Percentiles rank a stretch among this genome's conserved stretches.
Evolutionary conservation across 2,888 invertebrate species (phyloP).

Genomic region (Heliconius cydno): DNA sequence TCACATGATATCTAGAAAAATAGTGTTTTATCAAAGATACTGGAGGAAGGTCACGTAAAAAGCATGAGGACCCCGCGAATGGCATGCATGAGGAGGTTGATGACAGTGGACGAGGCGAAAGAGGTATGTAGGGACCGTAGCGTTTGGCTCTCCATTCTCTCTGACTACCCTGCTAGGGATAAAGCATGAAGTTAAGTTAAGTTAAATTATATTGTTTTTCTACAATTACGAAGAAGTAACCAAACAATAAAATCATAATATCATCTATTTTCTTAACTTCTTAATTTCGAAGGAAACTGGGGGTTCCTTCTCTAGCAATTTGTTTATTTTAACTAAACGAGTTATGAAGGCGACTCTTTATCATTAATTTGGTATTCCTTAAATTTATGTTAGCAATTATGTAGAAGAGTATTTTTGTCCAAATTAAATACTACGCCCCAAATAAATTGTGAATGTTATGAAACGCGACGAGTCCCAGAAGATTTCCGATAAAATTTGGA

Average conservation of each 20-base stretch:
- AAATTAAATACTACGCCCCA: conserved; percentile 8
- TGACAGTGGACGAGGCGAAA: too few species aligned
- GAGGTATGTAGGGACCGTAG: too few species aligned
- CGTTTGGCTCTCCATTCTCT: too few species aligned
- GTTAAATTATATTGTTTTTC: too few species aligned
- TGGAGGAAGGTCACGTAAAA: too few species aligned
- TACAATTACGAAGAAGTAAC: too few species aligned
- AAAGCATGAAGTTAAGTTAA: too few species aligned
- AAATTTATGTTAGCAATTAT: conserved; percentile 27
- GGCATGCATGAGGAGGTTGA: too few species aligned
- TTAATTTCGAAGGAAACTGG: neutral
- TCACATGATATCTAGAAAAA: too few species aligned
- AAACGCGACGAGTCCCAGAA: neutral
- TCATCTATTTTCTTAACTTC: neutral
- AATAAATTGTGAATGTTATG: neutral
- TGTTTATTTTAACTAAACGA: conserved; percentile 26
- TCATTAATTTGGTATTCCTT: conserved; percentile 12
- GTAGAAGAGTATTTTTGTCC: conserved; percentile 1
- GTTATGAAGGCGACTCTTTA: conserved; percentile 11
- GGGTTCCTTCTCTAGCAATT: neutral
- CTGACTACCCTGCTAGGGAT: too few species aligned
- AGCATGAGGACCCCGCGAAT: too few species aligned
- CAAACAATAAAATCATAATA: neutral
- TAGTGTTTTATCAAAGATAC: too few species aligned
- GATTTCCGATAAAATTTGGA: neutral